phyloP scores from a whole-genome alignment of 2,888 invertebrate genomes.

The Schizaphis graminum region DNA sequence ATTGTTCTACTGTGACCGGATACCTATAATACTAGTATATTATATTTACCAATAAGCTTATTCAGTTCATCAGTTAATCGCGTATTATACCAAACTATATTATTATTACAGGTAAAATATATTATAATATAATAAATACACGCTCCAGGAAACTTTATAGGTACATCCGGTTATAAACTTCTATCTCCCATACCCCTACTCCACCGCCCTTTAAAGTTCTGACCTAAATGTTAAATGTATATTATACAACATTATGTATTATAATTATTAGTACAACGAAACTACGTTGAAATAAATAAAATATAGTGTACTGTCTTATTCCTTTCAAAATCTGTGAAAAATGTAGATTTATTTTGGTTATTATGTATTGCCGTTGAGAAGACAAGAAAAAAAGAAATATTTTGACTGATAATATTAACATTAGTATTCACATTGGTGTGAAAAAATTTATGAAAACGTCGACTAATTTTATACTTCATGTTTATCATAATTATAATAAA shows the following conservation, averaged over 20 bases:
- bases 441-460: background rate
- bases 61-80: background rate
- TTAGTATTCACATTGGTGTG: no score
- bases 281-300: background rate
- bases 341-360: background rate
- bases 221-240: background rate
- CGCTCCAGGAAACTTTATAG: background rate
- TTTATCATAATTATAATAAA: background rate
- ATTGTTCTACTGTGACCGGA: background rate
- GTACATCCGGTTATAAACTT: background rate
- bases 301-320: accelerated
- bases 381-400: background rate
- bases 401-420: background rate
- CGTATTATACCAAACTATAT: background rate
- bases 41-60: background rate
- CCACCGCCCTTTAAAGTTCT: background rate
- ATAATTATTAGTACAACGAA: background rate
- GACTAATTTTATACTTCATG: background rate
- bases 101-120: background rate
- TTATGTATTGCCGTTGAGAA: background rate
- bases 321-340: background rate
- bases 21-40: background rate
- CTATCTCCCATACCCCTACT: background rate
- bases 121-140: background rate
- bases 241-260: background rate